Evolutionary conservation across 2,797 vertebrate genomes (phyloP), one percentile per base, ranked within the genome.

Genomic region (Silurus lanzhouensis): DNA sequence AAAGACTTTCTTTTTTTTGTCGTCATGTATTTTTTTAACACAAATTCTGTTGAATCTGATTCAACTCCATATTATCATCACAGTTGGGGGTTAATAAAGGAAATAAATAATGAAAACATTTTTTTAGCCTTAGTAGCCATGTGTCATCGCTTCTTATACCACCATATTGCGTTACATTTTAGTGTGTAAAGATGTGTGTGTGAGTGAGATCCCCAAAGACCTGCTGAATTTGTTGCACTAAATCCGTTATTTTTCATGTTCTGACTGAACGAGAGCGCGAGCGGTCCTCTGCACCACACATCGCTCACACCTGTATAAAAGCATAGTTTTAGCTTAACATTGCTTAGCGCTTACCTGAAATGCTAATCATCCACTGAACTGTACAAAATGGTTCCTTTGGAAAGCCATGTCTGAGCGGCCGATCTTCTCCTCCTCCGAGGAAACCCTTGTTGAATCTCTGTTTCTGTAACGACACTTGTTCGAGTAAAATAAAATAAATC

Each of bases 391-490:
- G 12, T 19, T 60, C 57, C 27, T 78, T 27, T 57, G 22, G 75
- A 60, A 60, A 44, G 74, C 74, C 74, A 31, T 58, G 74, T 76
- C 52, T 5, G 52, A 12, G 74, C 52, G 8, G 17, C 57, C 17
- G 57, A 17, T 9, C n/a, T 48, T 57, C n/a, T 58, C 20, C 13
- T 80, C 10, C 22, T 19, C 55, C 2, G 76, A 57, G 57, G 74
- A 25, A 64, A 64, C 46, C 78, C 20, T 80, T 92, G 92, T 95
- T 92, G 94, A 94, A 94, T 96, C 95, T 95, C 95, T 94, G 93
- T 96, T 93, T 95, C 96, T 96, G 96, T 97, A 95, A 94, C 95
- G 93, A 94, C 95, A 76, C 52, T 14, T 76, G 52, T 76, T 76
- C 25, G 7, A 76, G 74, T 76, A 52, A 4, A 76, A 76, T 76